These are phyloP conservation scores for Norana najaformis DNA, from an alignment of 2,888 invertebrate species.

Conservation along the genomic window DNA sequence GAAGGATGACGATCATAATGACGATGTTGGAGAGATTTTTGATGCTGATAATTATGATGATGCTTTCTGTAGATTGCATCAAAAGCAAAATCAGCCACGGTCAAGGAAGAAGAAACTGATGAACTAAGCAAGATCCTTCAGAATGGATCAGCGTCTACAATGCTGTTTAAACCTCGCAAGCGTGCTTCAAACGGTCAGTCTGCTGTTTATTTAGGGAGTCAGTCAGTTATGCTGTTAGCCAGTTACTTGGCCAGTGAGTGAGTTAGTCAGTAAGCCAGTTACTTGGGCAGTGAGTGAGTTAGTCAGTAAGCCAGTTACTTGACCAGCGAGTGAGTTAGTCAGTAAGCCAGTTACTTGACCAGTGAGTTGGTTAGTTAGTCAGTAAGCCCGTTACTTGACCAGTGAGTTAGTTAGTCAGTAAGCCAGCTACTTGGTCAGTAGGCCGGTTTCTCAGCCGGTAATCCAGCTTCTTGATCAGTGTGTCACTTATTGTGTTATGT, in stretches of 20 bases:
- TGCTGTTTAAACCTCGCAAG: not conserved
- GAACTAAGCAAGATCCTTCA: not conserved
- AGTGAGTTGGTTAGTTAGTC: too few species aligned
- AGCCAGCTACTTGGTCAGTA: not conserved
- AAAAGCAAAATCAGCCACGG: not conserved
- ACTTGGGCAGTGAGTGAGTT: not conserved
- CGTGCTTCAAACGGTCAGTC: not conserved
- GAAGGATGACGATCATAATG: slow-evolving; percentile 16
- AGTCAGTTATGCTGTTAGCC: not conserved
- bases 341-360: too few species aligned
- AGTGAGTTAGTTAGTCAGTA: too few species aligned
- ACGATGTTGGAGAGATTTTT: not conserved
- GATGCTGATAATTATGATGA: not conserved
- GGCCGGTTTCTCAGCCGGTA: too few species aligned
- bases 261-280: not conserved
- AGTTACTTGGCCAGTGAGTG: not conserved
- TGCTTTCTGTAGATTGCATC: not conserved
- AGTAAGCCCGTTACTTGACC: not conserved
- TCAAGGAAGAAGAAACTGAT: not conserved
- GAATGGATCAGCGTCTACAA: not conserved
- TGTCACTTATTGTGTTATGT: too few species aligned
- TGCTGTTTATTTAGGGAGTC: not conserved
- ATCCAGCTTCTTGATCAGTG: too few species aligned
- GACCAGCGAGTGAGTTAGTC: too few species aligned
- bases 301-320: not conserved